phyloP scores from a whole-genome alignment of 1,140 invertebrate genomes.

The Trachymyrmex septentrionalis region DNA sequence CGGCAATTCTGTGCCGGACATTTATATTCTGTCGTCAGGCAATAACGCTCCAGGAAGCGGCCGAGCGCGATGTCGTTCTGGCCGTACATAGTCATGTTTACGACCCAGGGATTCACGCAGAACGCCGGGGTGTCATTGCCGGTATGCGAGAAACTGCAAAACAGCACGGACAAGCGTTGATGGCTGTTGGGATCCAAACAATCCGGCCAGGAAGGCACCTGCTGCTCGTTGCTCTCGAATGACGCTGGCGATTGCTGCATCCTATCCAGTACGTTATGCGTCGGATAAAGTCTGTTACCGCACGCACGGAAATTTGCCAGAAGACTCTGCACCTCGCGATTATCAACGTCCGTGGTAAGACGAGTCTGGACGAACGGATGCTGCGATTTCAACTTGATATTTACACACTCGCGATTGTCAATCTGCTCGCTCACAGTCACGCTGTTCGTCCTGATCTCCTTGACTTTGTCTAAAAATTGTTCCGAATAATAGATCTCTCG shows the following conservation, averaged over 20 bases:
- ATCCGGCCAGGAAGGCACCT: constrained; percentile 87
- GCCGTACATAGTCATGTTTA: constrained; percentile 98
- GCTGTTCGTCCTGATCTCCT: constrained; percentile 75
- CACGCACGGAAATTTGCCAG: constrained; percentile 95
- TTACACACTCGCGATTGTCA: constrained; percentile 63
- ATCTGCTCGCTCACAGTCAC: constrained; percentile 53
- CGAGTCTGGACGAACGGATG: constrained; percentile 92
- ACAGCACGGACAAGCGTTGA: constrained; percentile 95
- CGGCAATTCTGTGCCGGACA: constrained; percentile 94
- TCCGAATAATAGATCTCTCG: constrained; percentile 93
- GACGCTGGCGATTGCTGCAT: constrained; percentile 70
- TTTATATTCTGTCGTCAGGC: constrained; percentile 93
- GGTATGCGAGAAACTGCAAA: constrained; percentile 95
- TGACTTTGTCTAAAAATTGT: constrained; percentile 84
- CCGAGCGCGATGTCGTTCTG: constrained; percentile 97
- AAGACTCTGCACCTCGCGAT: constrained; percentile 89
- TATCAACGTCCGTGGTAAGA: constrained; percentile 89
- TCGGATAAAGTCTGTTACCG: constrained; percentile 90
- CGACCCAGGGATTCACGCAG: constrained; percentile 96
- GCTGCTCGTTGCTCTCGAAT: constrained; percentile 70
- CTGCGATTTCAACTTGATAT: constrained; percentile 81
- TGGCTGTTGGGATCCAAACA: constrained; percentile 95
- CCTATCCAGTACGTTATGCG: constrained; percentile 80
- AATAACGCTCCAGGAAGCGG: constrained; percentile 97
- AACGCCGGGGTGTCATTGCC: constrained; percentile 94